Evolutionary conservation across 2,888 invertebrate genomes (phyloP).

Genomic region (Pedicia rivosa): DNA sequence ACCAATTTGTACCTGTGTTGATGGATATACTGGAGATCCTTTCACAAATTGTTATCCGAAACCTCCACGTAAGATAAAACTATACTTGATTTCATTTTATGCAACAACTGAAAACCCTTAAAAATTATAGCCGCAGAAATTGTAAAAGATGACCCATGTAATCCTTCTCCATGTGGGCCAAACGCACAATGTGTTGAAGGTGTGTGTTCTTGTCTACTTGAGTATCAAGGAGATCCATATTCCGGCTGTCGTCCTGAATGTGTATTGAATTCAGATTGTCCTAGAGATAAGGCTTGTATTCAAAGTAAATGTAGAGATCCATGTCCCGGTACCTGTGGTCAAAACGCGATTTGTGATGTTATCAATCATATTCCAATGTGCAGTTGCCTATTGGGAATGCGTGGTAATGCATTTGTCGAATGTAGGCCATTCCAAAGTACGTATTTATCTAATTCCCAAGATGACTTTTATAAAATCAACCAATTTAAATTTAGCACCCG

Average conservation of each 20-base stretch:
- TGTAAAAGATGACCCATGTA: constrained; percentile 26
- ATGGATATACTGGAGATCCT: constrained; percentile 47
- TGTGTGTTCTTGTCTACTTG: constrained; percentile 51
- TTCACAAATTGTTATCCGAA: constrained; percentile 46
- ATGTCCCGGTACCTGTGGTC: constrained; percentile 59
- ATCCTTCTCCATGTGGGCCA: constrained; percentile 35
- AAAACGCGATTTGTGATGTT: constrained; percentile 55
- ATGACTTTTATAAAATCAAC: constrained; percentile 13
- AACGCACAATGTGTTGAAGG: constrained; percentile 38
- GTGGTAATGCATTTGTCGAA: constrained; percentile 56
- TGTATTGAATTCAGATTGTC: constrained; percentile 53
- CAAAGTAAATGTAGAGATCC: constrained; percentile 58
- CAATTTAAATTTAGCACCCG: constrained; percentile 17
- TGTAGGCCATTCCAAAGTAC: constrained; percentile 34
- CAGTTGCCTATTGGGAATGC: constrained; percentile 44
- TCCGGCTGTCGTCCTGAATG: constrained; percentile 64
- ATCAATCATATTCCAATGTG: constrained; percentile 63
- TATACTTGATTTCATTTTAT: neutral
- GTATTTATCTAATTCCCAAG: constrained; percentile 14
- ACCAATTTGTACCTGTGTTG: constrained; percentile 52
- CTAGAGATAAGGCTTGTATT: constrained; percentile 47
- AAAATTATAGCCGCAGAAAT: constrained; percentile 15
- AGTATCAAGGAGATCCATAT: constrained; percentile 64
- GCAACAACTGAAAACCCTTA: too few relatives aligned
- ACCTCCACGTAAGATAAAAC: constrained; percentile 24